A percentile compares a stretch with the other conserved stretches of the same genome.
These are phyloP conservation scores for Zoroaster sp. DNA, from an alignment of 53 echinoderm and acorn worm genomes.

Conservation along the genomic window DNA sequence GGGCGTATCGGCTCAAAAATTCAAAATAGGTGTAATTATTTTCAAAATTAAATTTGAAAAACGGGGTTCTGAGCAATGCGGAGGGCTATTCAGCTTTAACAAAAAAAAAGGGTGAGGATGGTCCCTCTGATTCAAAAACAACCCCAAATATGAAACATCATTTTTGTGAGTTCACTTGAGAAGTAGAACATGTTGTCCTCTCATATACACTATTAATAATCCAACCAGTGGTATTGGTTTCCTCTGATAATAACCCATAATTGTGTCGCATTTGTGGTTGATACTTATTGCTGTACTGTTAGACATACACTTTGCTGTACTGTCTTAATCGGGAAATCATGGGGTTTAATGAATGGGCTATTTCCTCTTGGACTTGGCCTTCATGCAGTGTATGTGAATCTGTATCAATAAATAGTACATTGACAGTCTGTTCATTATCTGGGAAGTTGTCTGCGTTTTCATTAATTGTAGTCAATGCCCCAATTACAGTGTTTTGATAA, in stretches of 20 bases:
- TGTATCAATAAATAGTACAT: neutral
- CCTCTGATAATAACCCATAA: neutral
- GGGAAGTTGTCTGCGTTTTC: neutral
- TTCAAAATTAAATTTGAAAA: no score
- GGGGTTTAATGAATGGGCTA: neutral
- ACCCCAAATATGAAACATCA: no score
- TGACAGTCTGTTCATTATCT: neutral
- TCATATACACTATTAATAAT: neutral
- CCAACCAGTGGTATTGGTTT: neutral
- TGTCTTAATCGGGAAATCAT: neutral
- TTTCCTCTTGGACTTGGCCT: neutral
- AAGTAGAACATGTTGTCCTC: no score
- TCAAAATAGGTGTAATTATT: no score
- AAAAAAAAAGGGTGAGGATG: no score
- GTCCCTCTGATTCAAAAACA: no score
- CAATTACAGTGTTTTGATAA: neutral
- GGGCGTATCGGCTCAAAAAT: no score
- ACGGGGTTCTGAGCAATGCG: no score
- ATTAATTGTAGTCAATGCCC: neutral
- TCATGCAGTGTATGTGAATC: neutral
- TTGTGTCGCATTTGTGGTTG: neutral
- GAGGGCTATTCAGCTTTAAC: no score
- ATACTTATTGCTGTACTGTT: neutral
- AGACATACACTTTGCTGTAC: neutral
- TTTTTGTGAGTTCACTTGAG: no score